Evolutionary conservation across 2,113 vertebrate genomes (phyloP), one percentile per base, ranked within the genome.

Genomic region (Syngnathoides biaculeatus): DNA sequence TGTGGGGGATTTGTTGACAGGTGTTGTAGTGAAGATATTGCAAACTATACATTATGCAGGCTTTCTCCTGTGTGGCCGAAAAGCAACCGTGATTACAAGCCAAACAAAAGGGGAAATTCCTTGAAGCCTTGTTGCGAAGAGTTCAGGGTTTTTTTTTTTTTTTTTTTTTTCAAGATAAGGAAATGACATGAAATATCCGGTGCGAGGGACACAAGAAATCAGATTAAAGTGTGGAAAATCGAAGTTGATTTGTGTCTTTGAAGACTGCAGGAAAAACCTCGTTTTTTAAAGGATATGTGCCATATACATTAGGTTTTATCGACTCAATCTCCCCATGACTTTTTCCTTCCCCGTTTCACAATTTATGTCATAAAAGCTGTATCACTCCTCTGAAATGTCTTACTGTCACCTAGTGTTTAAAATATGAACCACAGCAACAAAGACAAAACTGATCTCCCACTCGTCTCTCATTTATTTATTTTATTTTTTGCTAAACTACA

Each of bases 381-480:
- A 40, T 22, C n/a, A 42, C 22, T n/a, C 67, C 77, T 65, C 64
- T 79, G 57, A 81, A 82, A 86, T 79, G 74, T 80, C 60, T 79
- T 79, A 85, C 80, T 84, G 82, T 74, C 87, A 83, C 79, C 87
- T 87, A 86, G 81, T 80, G 81, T 83, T 84, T 70, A 42, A 65
- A 85, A 75, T 58, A 73, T 67, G 69, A 82, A 86, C 72, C 30
- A 58, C 85, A 38, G 30, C 42, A 82, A 69, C 30, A 50, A 84
- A 43, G 39, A 30, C 56, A 17, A 30, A 50, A 52, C 38, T 5
- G 0, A 24, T 63, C 40, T 5, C 39, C 39, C 38, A 30, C 40
- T 58, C 9, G 7, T 39, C 22, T 55, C 17, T 15, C n/a, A n/a
- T n/a, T n/a, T n/a, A n/a, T 39, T 39, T 43, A 2, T 8, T 47